phyloP scores from a whole-genome alignment of 2,888 invertebrate species.

The Anoplius nigerrimus region DNA sequence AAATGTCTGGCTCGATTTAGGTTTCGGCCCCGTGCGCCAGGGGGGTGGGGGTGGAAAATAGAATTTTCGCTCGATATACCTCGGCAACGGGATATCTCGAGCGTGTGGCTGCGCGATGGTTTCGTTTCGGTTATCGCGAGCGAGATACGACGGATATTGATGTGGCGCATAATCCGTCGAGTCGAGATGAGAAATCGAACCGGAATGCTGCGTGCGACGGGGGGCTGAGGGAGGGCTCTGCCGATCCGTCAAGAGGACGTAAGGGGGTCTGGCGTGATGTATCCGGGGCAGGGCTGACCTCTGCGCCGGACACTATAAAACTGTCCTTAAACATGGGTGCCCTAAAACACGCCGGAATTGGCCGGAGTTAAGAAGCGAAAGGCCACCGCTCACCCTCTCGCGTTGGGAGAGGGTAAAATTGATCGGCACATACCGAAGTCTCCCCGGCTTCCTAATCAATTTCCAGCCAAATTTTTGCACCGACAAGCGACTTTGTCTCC shows the following conservation, averaged over 20 bases:
- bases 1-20: too few species aligned
- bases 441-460: too few species aligned
- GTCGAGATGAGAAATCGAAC: slow-evolving; percentile 58
- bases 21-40: too few species aligned
- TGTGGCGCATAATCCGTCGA: slow-evolving; percentile 53
- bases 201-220: slow-evolving; percentile 45
- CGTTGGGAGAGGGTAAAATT: too few species aligned
- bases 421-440: too few species aligned
- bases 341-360: slow-evolving; percentile 49
- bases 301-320: slow-evolving; percentile 71
- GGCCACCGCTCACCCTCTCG: too few species aligned
- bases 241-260: slow-evolving; percentile 63
- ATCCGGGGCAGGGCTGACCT: slow-evolving; percentile 68
- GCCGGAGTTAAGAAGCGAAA: not conserved
- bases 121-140: not conserved
- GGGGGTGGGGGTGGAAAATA: too few species aligned
- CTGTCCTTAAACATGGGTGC: slow-evolving; percentile 68
- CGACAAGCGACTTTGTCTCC: too few species aligned
- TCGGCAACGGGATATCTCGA: not conserved
- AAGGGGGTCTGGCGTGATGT: slow-evolving; percentile 64
- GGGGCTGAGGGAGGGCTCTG: slow-evolving; percentile 44
- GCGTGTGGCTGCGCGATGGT: slow-evolving; percentile 46
- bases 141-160: slow-evolving; percentile 32
- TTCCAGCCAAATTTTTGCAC: too few species aligned
- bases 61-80: too few species aligned